Base-by-base conservation (phyloP, 1,140 invertebrate species). In the Cydia fagiglandana region DNA sequence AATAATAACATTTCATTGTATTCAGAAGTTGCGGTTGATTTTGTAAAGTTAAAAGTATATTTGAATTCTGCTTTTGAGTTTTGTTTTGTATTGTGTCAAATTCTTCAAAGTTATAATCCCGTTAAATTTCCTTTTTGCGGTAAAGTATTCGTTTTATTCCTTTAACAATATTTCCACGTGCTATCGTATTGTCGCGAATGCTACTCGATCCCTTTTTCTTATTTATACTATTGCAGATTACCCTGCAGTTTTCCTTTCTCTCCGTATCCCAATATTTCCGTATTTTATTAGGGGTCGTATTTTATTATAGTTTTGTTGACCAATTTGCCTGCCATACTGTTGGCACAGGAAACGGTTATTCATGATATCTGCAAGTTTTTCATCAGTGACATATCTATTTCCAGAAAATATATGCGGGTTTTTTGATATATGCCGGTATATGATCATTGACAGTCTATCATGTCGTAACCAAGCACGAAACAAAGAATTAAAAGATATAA, bases 331-430 rank as follows among this genome's bases (percentile, higher is more conserved):
- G 50, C 13, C 50, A 13, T 15, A 15, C 47, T 50, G 47, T 50
- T 13, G 13, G 0, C 12, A 15, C 15, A 0, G 12, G 47, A 9
- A 50, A 50, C 4, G 47, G 15, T 41, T 50, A 50, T 50, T 13
- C 45, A 13, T 12, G 50, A 53, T n/a, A 53, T 5, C 4, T 17
- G 50, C 2, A 17, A 7, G 50, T 53, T 53, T 53, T 53, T 53
- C n/a, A 53, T 53, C 50, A 53, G 50, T 53, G 50, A n/a, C 50
- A 50, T 50, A 50, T 50, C 47, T 17, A 7, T 53, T 53, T 53
- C 4, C 50, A 7, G 15, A 53, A 53, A 13, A 53, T 53, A 4
- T 53, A 53, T 53, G 50, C 5, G 50, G n/a, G n/a, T 17, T 17
- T n/a, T 53, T 53, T 53, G 50, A 17, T 53, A 53, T 53, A 47